Evolutionary conservation across 2,113 vertebrate genomes (phyloP).

Genomic region (Petrocephalus microphthalmus): DNA sequence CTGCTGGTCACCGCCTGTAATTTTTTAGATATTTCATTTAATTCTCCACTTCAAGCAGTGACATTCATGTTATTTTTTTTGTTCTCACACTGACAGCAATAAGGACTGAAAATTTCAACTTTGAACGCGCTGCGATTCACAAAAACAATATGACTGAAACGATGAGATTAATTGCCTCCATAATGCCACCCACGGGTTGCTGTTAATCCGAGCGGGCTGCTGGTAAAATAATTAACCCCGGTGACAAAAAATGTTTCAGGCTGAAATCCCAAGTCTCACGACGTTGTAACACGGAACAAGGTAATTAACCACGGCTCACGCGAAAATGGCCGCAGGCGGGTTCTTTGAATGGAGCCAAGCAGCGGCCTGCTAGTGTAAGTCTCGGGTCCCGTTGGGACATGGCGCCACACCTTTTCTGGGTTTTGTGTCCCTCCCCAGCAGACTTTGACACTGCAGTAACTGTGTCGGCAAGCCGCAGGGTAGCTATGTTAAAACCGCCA

Average conservation of each 20-base stretch:
- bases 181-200: background rate
- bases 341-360: background rate
- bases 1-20: background rate
- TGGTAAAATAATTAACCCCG: background rate
- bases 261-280: background rate
- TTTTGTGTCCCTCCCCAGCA: background rate
- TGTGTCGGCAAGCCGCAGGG: background rate
- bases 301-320: background rate
- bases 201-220: background rate
- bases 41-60: background rate
- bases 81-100: background rate
- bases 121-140: background rate
- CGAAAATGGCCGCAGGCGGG: background rate
- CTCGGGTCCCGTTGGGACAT: background rate
- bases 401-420: background rate
- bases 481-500: background rate
- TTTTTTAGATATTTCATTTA: background rate
- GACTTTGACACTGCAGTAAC: background rate
- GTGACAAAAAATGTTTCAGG: background rate
- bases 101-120: background rate
- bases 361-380: background rate
- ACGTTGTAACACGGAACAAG: background rate
- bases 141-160: slow-evolving; percentile 1
- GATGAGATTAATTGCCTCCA: background rate
- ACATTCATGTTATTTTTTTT: background rate